Conservation (phyloP, 2,797 vertebrate species). For the Myoxocephalus aenaeus region DNA sequence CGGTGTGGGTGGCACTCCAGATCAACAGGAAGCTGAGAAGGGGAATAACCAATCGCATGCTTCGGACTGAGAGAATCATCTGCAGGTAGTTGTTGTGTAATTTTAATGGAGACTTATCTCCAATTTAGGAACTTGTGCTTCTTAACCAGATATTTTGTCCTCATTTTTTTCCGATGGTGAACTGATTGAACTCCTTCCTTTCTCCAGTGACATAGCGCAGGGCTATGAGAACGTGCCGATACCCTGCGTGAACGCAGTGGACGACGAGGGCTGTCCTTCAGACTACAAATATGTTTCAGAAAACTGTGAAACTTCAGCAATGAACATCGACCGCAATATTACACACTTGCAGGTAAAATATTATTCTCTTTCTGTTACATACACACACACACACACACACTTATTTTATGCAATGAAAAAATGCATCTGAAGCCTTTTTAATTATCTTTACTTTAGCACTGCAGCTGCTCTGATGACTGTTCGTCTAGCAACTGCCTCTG, state of each 20-base stretch:
- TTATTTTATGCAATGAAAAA: not conserved
- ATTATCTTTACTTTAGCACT: conserved; percentile 83
- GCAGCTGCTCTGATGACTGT: conserved; percentile 91
- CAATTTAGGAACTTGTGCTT: not conserved
- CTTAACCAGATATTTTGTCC: not conserved
- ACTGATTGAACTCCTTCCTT: not conserved
- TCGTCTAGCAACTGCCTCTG: conserved; percentile 95
- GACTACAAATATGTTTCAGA: conserved; percentile 96
- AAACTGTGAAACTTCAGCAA: conserved; percentile 95
- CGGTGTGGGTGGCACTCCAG: conserved; percentile 94
- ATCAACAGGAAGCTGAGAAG: conserved; percentile 92
- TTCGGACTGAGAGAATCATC: conserved; percentile 92
- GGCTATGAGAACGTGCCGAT: conserved; percentile 95
- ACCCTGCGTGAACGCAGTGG: conserved; percentile 93
- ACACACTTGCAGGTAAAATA: conserved; percentile 89
- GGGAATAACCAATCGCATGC: conserved; percentile 87
- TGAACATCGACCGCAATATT: conserved; percentile 97
- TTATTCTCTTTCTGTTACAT: not conserved
- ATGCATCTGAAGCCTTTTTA: not conserved
- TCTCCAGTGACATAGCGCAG: conserved; percentile 89
- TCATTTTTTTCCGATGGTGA: not conserved
- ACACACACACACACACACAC: not conserved
- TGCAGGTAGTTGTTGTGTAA: conserved; percentile 81
- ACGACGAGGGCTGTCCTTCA: conserved; percentile 90
- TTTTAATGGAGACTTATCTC: not conserved